These are phyloP conservation scores for Microcebus griseorufus DNA, from an alignment of 2,113 vertebrate species.

Conservation along the genomic window DNA sequence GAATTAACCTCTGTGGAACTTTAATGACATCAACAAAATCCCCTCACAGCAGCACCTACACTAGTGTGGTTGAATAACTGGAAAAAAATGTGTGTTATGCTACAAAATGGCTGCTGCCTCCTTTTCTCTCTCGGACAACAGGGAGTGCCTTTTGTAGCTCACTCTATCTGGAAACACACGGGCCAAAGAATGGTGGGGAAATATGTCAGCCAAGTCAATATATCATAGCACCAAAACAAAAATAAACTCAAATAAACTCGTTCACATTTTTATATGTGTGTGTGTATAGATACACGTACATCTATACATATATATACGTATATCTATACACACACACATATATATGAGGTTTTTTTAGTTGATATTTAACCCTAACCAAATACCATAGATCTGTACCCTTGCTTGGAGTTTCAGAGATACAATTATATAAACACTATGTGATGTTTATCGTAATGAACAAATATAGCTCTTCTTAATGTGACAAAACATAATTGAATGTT, in stretches of 20 bases:
- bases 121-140: neutral
- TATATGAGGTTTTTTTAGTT: neutral
- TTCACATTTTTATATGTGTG: neutral
- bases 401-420: neutral
- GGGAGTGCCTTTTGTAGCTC: neutral
- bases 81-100: neutral
- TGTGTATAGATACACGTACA: no score
- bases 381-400: neutral
- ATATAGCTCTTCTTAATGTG: neutral
- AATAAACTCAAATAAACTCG: neutral
- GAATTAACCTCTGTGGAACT: neutral
- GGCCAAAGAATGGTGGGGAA: neutral
- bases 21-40: neutral
- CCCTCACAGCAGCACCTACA: neutral
- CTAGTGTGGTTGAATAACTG: neutral
- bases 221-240: neutral
- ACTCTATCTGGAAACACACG: neutral
- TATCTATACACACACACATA: no score
- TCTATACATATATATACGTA: no score
- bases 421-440: neutral
- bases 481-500: neutral
- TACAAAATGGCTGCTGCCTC: neutral
- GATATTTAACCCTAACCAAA: neutral
- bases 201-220: neutral
- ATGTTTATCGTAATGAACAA: neutral